A percentile compares a stretch with the other conserved stretches of the same genome.
These are phyloP conservation scores for Stictonetta naevosa DNA, from an alignment of 2,113 vertebrate species.

Conservation along the genomic window DNA sequence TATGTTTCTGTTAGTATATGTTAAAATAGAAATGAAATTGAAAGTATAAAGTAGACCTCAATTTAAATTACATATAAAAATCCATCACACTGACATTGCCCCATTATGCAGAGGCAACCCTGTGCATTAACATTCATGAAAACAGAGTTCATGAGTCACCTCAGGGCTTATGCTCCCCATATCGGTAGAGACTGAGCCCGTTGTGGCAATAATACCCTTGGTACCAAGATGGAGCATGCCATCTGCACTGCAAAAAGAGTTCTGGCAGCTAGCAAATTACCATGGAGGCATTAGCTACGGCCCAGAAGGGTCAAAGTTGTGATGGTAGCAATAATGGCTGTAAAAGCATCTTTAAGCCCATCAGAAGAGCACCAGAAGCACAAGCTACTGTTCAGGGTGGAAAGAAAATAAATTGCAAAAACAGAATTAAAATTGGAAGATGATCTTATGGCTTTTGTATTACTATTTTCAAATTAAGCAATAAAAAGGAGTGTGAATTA, in stretches of 20 bases:
- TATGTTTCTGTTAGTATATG: conserved; percentile 7
- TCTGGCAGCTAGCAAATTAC: conserved; percentile 33
- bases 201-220: neutral
- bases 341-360: neutral
- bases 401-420: conserved; percentile 15
- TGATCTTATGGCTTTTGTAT: conserved; percentile 12
- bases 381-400: neutral
- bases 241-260: neutral
- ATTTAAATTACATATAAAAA: conserved; percentile 46
- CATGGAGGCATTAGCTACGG: neutral
- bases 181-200: neutral
- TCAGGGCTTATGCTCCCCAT: neutral
- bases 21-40: conserved; percentile 52
- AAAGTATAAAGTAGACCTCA: conserved; percentile 1
- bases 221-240: neutral
- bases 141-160: conserved; percentile 10
- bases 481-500: conserved; percentile 38
- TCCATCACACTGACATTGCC: neutral
- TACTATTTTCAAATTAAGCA: conserved; percentile 61
- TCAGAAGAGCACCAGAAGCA: neutral
- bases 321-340: neutral
- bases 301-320: neutral
- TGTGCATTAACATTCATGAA: conserved; percentile 51
- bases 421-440: conserved; percentile 35
- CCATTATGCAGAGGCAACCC: conserved; percentile 23